These are phyloP conservation scores for Parambassis ranga DNA, from an alignment of 2,797 vertebrate genomes.

Conservation along the genomic window DNA sequence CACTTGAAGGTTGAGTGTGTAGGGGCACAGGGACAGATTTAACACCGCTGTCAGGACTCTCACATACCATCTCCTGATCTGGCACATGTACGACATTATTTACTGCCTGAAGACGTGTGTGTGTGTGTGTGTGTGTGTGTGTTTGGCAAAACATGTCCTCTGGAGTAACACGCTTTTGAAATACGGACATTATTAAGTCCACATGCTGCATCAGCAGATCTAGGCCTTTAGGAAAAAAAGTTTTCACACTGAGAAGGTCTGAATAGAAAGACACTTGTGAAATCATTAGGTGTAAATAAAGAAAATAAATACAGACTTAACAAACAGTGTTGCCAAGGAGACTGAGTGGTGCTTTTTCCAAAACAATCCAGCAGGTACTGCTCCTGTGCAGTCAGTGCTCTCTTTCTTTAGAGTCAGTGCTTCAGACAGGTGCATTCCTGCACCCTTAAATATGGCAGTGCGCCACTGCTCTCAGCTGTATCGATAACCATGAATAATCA, in stretches of 20 bases:
- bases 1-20: constrained; percentile 8
- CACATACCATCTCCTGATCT: neutral
- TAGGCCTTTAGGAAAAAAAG: neutral
- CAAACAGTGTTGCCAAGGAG: constrained; percentile 5
- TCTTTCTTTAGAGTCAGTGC: neutral
- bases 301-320: constrained; percentile 27
- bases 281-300: constrained; percentile 14
- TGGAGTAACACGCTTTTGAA: constrained; percentile 38
- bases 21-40: constrained; percentile 18
- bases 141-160: constrained; percentile 8
- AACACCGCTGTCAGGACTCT: constrained; percentile 17
- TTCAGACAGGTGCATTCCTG: constrained; percentile 56
- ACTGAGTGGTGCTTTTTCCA: neutral
- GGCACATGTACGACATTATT: constrained; percentile 2
- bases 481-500: constrained; percentile 74
- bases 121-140: neutral
- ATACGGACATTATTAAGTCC: constrained; percentile 30
- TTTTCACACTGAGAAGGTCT: constrained; percentile 27
- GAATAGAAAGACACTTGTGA: constrained; percentile 6
- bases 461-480: constrained; percentile 54
- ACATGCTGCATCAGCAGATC: constrained; percentile 22
- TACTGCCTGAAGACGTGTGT: neutral
- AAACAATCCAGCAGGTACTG: constrained; percentile 5
- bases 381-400: constrained; percentile 3
- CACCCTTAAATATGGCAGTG: constrained; percentile 52